Evolutionary conservation across 1,140 invertebrate species (phyloP), one percentile per base, ranked within the genome.

Genomic region (Uloborus diversus): DNA sequence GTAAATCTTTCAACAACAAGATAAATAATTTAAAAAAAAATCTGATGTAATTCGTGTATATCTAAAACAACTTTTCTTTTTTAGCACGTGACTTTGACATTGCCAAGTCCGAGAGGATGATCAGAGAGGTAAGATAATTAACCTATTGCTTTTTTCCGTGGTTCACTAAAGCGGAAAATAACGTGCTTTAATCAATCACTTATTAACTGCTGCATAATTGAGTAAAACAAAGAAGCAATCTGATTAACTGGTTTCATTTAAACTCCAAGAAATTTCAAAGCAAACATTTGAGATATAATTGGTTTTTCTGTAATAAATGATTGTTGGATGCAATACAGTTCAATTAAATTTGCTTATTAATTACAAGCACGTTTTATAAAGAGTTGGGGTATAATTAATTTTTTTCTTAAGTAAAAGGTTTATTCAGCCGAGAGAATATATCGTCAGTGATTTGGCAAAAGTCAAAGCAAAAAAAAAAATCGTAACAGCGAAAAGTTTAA

Each of bases 41-140:
- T 59, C 0, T 30, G 17, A 28, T 3, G 1, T 7, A n/a, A 27
- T 27, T 25, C 30, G 27, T 28, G 27, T 28, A 3, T 25, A 11
- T 59, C 14, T 59, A n/a, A n/a, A 64, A 35, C 4, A 14, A 20
- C 0, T 11, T 59, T 33, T 49, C 17, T 51, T 51, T 75, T 75
- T n/a, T 30, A 75, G 71, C 71, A 3, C 23, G 71, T 27, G 71
- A 75, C 27, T 75, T 51, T 28, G 71, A 75, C n/a, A 30, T 75
- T 5, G 32, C 57, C 3, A 75, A 75, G 17, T 28, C 71, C 11
- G 57, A 75, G 13, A 62, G 57, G 25, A 75, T 75, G 71, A 51
- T 75, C 37, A 20, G 71, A 64, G 71, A 75, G 71, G 71, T 75
- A 64, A 51, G 35, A 47, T 61, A 53, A 20, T 42, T 42, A n/a